phyloP scores from a whole-genome alignment of 2,888 invertebrate species.

The Harpagoxenus sublaevis region DNA sequence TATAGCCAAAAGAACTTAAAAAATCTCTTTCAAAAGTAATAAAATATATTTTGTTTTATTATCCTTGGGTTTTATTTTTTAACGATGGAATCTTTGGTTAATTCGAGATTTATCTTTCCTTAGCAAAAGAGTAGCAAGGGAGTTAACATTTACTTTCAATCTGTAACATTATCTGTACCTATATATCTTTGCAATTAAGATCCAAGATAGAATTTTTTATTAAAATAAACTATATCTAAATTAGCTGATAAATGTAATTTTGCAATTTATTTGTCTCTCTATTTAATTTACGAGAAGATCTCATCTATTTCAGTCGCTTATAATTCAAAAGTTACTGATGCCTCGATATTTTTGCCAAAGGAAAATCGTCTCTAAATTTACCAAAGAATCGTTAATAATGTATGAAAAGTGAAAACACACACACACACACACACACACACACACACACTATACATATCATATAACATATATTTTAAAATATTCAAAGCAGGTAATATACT shows the following conservation, averaged over 20 bases:
- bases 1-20: background rate
- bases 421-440: too few species aligned
- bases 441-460: background rate
- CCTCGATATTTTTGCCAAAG: background rate
- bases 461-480: background rate
- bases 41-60: background rate
- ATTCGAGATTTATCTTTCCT: background rate
- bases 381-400: background rate
- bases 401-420: background rate
- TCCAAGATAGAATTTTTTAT: background rate
- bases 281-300: background rate
- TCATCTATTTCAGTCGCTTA: background rate
- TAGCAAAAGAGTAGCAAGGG: background rate
- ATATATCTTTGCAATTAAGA: slow-evolving; percentile 7
- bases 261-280: background rate
- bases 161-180: background rate
- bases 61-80: background rate
- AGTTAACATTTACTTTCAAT: background rate
- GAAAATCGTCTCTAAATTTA: background rate
- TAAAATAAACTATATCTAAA: background rate
- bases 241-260: background rate
- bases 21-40: background rate
- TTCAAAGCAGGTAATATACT: background rate
- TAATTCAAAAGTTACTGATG: background rate
- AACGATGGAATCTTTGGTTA: background rate